These are phyloP conservation scores for Coracopsis vasa DNA, from an alignment of 2,113 vertebrate species.

Conservation along the genomic window DNA sequence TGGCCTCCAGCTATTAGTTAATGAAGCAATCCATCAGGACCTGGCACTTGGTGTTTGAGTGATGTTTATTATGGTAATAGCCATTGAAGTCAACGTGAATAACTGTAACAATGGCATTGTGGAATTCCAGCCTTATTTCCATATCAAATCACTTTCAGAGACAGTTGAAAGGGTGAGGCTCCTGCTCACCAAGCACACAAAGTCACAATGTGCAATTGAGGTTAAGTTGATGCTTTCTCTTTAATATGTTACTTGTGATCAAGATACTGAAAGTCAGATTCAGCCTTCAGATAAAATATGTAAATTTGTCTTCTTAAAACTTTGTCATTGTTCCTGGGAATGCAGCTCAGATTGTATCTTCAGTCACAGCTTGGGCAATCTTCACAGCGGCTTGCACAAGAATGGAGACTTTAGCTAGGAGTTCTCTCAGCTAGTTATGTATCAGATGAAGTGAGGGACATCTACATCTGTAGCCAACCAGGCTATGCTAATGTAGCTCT, in stretches of 20 bases:
- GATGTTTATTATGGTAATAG: not conserved
- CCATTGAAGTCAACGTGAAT: not conserved
- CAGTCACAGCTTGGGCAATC: not conserved
- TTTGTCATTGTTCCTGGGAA: conserved; percentile 17
- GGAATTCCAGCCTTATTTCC: conserved; percentile 44
- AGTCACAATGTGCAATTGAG: conserved; percentile 9
- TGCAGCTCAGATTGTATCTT: conserved; percentile 36
- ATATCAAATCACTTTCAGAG: conserved; percentile 20
- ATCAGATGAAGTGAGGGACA: not conserved
- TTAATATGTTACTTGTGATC: conserved; percentile 20
- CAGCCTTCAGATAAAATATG: not conserved
- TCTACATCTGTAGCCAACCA: not conserved
- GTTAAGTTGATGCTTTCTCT: not conserved
- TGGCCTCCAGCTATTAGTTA: not conserved
- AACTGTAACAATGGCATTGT: not conserved
- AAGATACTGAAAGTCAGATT: conserved; percentile 14
- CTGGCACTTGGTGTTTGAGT: not conserved
- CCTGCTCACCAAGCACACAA: not conserved
- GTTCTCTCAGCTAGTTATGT: not conserved
- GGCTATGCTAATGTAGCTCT: not conserved
- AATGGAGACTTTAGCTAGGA: not conserved
- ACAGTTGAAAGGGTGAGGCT: conserved; percentile 11
- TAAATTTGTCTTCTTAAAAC: not conserved
- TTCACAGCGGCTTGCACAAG: conserved; percentile 12
- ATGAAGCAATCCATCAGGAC: not conserved